Percentiles rank a stretch among this genome's conserved stretches.
These are phyloP conservation scores for Catalaphyllia jardinei DNA, from an alignment of 64 coral and sea anemone genomes.

Conservation along the genomic window DNA sequence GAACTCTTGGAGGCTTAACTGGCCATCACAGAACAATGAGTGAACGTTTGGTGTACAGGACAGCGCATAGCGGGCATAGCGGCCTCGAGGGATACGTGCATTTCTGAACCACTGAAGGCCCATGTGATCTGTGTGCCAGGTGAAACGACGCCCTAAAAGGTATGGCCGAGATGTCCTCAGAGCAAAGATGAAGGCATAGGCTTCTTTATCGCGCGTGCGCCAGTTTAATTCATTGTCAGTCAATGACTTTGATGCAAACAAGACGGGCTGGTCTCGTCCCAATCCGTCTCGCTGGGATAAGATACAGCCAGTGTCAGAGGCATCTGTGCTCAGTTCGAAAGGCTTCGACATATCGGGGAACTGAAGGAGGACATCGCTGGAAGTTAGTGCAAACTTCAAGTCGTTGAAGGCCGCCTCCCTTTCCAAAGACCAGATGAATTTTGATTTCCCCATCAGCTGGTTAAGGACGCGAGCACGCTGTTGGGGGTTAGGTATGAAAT, in stretches of 20 bases:
- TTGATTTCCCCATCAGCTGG: too few species aligned
- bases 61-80: conserved; percentile 45
- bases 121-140: conserved; percentile 53
- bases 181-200: not conserved
- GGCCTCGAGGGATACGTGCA: conserved; percentile 47
- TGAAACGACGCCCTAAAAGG: conserved; percentile 39
- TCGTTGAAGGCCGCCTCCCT: too few species aligned
- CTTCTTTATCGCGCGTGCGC: conserved; percentile 63
- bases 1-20: too few species aligned
- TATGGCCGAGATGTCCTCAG: conserved; percentile 45
- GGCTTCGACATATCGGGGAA: conserved; percentile 48
- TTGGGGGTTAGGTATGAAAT: conserved; percentile 58
- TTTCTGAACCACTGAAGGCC: conserved; percentile 55
- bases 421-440: too few species aligned
- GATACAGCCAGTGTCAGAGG: conserved; percentile 50
- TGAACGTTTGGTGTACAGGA: not conserved
- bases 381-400: too few species aligned
- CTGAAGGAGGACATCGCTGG: conserved; percentile 73
- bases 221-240: too few species aligned
- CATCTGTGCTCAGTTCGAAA: conserved; percentile 48
- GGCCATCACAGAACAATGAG: too few species aligned
- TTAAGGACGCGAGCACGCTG: conserved; percentile 51
- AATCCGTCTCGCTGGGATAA: too few species aligned
- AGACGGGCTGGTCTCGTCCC: too few species aligned
- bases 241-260: too few species aligned